A percentile compares a stretch with the other conserved stretches of the same genome.
phyloP scores from a whole-genome alignment of 2,113 vertebrate genomes.

The Saguinus midas region DNA sequence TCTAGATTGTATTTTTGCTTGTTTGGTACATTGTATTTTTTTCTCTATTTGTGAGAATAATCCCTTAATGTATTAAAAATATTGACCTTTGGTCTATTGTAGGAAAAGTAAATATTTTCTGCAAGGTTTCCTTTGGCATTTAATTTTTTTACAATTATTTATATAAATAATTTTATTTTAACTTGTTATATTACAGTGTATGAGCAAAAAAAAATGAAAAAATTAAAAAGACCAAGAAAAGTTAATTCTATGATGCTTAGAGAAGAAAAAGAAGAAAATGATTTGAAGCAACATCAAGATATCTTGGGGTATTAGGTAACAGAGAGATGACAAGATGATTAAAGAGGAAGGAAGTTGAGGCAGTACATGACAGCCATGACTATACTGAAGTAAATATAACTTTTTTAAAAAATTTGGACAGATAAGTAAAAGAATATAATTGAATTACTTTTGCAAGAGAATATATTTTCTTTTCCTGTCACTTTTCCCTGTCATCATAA shows the following conservation, averaged over 20 bases:
- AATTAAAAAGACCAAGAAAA: too few species aligned
- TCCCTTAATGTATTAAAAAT: background rate
- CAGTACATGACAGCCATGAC: background rate
- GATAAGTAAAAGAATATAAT: background rate
- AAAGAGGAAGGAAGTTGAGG: background rate
- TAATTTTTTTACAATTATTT: background rate
- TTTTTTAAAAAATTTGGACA: background rate
- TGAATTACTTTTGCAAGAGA: background rate
- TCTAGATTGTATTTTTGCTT: background rate
- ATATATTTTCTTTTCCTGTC: background rate
- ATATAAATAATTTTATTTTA: background rate
- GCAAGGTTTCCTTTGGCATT: background rate
- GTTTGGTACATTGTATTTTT: background rate
- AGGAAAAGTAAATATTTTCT: background rate
- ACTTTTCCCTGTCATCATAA: background rate
- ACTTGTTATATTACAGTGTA: background rate
- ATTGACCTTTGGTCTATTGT: background rate
- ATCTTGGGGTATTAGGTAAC: background rate
- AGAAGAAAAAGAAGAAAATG: background rate
- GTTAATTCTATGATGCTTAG: background rate
- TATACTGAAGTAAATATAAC: background rate
- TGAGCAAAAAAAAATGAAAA: background rate
- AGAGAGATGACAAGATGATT: background rate
- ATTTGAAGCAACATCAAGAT: background rate
- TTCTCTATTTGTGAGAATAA: background rate